phyloP scores from a whole-genome alignment of 1,140 invertebrate genomes.

The Linepithema humile region DNA sequence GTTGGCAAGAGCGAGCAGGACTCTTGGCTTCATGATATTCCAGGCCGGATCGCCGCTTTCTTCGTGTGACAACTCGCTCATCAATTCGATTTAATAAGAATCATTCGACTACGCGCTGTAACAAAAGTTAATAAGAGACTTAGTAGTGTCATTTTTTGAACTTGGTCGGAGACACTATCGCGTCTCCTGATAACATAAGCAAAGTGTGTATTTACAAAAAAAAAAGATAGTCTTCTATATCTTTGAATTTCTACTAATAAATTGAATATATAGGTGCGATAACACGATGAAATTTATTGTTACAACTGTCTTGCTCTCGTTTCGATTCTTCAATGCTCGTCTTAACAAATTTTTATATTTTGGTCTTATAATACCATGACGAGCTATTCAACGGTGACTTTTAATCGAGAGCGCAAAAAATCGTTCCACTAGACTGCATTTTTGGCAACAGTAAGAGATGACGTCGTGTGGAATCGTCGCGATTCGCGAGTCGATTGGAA shows the following conservation, averaged over 20 bases:
- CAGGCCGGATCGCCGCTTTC: conserved; percentile 46
- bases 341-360: not conserved
- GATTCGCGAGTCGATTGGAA: not conserved
- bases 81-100: conserved; percentile 66
- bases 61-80: conserved; percentile 57
- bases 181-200: too few relatives aligned
- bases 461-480: not conserved
- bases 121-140: not conserved
- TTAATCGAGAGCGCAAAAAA: not conserved
- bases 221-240: too few relatives aligned
- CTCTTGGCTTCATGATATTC: conserved; percentile 57
- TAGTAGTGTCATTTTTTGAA: not conserved
- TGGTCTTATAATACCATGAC: not conserved
- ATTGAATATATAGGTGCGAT: too few relatives aligned
- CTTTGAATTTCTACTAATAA: too few relatives aligned
- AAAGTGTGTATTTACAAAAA: too few relatives aligned
- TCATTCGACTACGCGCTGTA: not conserved
- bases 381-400: not conserved
- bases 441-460: not conserved
- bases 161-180: too few relatives aligned
- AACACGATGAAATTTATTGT: too few relatives aligned
- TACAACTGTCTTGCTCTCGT: too few relatives aligned
- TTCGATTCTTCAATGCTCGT: too few relatives aligned
- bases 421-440: not conserved
- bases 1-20: conserved; percentile 72